These are phyloP conservation scores for Macrocentrus cingulum DNA, from an alignment of 1,140 invertebrate species.

Conservation along the genomic window DNA sequence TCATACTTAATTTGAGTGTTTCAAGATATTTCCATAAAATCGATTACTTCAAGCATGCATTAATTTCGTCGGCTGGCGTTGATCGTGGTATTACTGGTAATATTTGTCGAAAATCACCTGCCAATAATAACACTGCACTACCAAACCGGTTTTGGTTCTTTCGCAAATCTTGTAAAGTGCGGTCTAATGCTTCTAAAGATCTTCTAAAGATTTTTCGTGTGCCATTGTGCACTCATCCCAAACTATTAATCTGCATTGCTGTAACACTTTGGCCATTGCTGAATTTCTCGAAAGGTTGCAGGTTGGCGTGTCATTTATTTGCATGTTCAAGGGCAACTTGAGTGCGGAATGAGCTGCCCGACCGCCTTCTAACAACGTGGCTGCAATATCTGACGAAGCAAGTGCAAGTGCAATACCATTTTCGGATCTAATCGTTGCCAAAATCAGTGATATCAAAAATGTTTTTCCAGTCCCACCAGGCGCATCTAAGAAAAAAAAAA, in stretches of 20 bases:
- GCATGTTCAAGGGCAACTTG: conserved; percentile 37
- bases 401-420: conserved; percentile 43
- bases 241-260: neutral
- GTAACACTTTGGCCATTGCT: neutral
- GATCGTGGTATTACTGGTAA: conserved; percentile 51
- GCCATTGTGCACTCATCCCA: conserved; percentile 40
- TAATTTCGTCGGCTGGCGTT: conserved; percentile 39
- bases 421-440: conserved; percentile 32
- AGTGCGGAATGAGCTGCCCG: conserved; percentile 46
- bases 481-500: too few relatives aligned
- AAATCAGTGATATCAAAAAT: conserved; percentile 42
- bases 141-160: conserved; percentile 32
- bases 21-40: conserved; percentile 40
- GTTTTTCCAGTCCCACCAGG: conserved; percentile 32
- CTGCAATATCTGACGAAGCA: conserved; percentile 56
- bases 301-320: conserved; percentile 3
- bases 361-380: conserved; percentile 52
- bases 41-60: conserved; percentile 44
- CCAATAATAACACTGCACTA: conserved; percentile 38
- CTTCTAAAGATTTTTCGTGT: conserved; percentile 36
- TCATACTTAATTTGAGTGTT: conserved; percentile 47
- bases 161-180: conserved; percentile 39
- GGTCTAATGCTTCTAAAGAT: conserved; percentile 36
- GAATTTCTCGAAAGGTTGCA: conserved; percentile 5
- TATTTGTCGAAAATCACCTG: conserved; percentile 56